Evolutionary conservation across 2,888 invertebrate species (phyloP).

Genomic region (Conchocele bisecta): DNA sequence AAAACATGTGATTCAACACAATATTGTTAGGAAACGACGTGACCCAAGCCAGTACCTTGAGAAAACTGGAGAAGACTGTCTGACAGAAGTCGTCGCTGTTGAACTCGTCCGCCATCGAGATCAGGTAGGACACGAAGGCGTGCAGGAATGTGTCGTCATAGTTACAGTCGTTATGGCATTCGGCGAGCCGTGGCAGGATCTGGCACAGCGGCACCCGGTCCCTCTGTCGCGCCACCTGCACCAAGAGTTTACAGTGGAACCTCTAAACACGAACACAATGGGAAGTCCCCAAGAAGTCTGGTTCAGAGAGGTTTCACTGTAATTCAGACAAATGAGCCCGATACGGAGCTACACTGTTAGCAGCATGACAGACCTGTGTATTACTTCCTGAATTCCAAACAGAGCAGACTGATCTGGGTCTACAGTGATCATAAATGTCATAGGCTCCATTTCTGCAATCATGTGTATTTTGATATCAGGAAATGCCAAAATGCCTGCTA

Average conservation of each 20-base stretch:
- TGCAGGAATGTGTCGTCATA: constrained; percentile 98
- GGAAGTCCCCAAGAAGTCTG: not conserved
- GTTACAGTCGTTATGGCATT: constrained; percentile 94
- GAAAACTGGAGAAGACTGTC: constrained; percentile 97
- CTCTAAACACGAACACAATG: not conserved
- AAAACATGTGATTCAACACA: no score
- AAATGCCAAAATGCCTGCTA: no score
- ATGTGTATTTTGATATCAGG: no score
- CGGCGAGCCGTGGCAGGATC: constrained; percentile 93
- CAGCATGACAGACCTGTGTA: not conserved
- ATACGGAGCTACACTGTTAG: not conserved
- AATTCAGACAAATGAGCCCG: no score
- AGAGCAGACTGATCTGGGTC: no score
- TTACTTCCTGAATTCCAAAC: no score
- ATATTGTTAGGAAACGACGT: no score
- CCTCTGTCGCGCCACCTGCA: constrained; percentile 87
- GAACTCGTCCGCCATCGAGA: constrained; percentile 96
- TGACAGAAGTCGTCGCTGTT: constrained; percentile 97
- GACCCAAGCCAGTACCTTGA: no score
- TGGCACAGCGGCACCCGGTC: constrained; percentile 91
- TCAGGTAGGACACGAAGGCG: constrained; percentile 92
- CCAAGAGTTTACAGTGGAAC: not conserved
- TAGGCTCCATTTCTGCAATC: no score
- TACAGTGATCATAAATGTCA: no score
- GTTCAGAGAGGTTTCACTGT: no score